A percentile compares a stretch with the other conserved stretches of the same genome.
These are phyloP conservation scores for Xestia ashworthii DNA, from an alignment of 2,888 invertebrate species.

Conservation along the genomic window DNA sequence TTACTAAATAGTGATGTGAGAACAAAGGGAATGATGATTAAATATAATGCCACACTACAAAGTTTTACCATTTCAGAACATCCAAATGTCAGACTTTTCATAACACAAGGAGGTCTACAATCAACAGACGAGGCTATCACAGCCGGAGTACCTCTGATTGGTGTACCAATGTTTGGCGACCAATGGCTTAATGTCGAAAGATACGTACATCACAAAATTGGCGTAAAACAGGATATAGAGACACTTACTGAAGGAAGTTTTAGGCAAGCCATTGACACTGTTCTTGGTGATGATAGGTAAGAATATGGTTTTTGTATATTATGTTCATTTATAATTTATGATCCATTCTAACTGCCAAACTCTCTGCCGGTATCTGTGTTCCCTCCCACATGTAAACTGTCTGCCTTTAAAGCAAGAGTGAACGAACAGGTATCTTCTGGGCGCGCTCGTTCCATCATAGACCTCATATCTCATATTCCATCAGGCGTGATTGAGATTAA, in stretches of 20 bases:
- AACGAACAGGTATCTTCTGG: too few relatives aligned
- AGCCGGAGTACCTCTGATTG: constrained; percentile 81
- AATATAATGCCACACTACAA: not conserved
- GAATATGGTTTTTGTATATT: not conserved
- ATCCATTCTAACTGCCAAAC: not conserved
- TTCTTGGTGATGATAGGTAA: constrained; percentile 42
- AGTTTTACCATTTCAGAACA: constrained; percentile 70
- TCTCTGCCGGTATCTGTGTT: too few relatives aligned
- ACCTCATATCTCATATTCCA: too few relatives aligned
- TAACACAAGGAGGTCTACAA: constrained; percentile 86
- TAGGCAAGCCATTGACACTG: constrained; percentile 51
- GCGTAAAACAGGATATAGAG: constrained; percentile 73
- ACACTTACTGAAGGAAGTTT: constrained; percentile 69
- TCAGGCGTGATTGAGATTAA: too few relatives aligned
- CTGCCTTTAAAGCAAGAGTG: too few relatives aligned
- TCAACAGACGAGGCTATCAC: constrained; percentile 83
- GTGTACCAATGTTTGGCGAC: constrained; percentile 81
- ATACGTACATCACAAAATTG: constrained; percentile 73
- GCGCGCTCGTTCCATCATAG: too few relatives aligned
- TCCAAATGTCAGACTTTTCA: constrained; percentile 85
- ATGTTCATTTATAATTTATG: too few relatives aligned
- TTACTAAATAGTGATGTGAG: too few relatives aligned
- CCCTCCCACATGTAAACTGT: too few relatives aligned
- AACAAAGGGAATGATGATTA: not conserved
- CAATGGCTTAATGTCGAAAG: constrained; percentile 79